These are phyloP conservation scores for Apamea anceps DNA, from an alignment of 2,888 invertebrate species.

Conservation along the genomic window DNA sequence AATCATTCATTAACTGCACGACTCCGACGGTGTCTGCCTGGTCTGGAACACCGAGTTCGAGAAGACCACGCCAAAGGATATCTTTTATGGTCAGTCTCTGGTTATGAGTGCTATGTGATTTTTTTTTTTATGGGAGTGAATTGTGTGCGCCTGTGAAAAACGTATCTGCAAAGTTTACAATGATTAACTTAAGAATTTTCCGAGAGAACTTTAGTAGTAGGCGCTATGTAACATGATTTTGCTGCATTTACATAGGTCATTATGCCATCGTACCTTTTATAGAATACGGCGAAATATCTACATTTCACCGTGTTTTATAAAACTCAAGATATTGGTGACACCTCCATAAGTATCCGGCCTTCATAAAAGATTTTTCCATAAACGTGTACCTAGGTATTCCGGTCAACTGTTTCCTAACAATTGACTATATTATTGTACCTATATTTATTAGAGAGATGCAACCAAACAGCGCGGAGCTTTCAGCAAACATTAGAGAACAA, in stretches of 20 bases:
- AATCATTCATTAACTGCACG: neutral
- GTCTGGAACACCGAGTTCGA: neutral
- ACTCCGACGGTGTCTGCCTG: no score
- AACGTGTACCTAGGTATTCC: neutral
- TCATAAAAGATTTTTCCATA: neutral
- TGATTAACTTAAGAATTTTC: neutral
- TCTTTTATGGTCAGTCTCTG: neutral
- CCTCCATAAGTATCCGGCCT: neutral
- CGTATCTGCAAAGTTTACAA: neutral
- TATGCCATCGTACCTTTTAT: neutral
- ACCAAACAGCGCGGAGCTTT: slow-evolving; percentile 20
- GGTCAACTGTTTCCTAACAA: neutral
- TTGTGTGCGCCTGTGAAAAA: slow-evolving; percentile 17
- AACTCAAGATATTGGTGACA: neutral
- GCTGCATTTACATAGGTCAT: no score
- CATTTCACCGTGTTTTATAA: neutral
- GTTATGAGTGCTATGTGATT: neutral
- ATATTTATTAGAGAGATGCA: slow-evolving; percentile 2
- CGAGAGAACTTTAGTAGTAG: neutral
- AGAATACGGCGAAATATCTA: neutral
- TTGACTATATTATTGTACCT: neutral
- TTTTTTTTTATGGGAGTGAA: neutral
- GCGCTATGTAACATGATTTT: neutral
- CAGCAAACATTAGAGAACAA: slow-evolving; percentile 45
- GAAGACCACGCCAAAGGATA: neutral